Evolutionary conservation across 2,888 invertebrate species (phyloP).

Genomic region (Spodoptera exigua): DNA sequence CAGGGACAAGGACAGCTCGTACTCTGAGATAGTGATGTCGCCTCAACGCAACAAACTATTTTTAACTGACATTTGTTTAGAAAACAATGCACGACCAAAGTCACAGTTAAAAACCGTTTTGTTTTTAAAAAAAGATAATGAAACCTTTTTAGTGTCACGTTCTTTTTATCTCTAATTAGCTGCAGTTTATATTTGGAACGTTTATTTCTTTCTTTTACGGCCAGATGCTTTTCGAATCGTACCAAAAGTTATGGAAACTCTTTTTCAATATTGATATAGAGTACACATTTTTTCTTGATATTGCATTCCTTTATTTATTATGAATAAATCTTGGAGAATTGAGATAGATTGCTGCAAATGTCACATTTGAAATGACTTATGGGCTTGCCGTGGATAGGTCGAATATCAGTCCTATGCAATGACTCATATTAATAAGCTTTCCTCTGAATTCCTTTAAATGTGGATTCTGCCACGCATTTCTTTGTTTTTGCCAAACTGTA

Average conservation of each 20-base stretch:
- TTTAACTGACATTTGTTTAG: conserved; percentile 74
- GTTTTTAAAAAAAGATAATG: conserved; percentile 41
- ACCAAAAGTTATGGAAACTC: background rate
- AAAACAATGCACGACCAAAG: conserved; percentile 82
- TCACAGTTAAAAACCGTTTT: conserved; percentile 61
- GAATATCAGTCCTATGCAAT: conserved; percentile 41
- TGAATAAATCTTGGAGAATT: conserved; percentile 53
- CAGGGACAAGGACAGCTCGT: too few relatives aligned
- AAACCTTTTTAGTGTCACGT: conserved; percentile 52
- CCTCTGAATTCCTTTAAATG: conserved; percentile 12
- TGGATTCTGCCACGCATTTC: conserved; percentile 11
- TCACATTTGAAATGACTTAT: conserved; percentile 56
- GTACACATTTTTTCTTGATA: conserved; percentile 28
- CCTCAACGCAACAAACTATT: conserved; percentile 34
- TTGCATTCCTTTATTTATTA: conserved; percentile 40
- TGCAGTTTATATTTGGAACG: conserved; percentile 52
- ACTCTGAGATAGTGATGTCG: too few relatives aligned
- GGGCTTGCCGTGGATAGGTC: conserved; percentile 32
- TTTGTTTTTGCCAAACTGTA: conserved; percentile 15
- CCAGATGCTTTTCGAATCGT: conserved; percentile 30
- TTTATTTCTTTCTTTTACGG: conserved; percentile 23
- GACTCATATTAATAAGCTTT: conserved; percentile 30
- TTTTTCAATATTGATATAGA: background rate
- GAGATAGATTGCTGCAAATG: conserved; percentile 46
- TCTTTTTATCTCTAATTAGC: conserved; percentile 62